Evolutionary conservation across 2,797 vertebrate species (phyloP).

Genomic region (Loriculus beryllinus): DNA sequence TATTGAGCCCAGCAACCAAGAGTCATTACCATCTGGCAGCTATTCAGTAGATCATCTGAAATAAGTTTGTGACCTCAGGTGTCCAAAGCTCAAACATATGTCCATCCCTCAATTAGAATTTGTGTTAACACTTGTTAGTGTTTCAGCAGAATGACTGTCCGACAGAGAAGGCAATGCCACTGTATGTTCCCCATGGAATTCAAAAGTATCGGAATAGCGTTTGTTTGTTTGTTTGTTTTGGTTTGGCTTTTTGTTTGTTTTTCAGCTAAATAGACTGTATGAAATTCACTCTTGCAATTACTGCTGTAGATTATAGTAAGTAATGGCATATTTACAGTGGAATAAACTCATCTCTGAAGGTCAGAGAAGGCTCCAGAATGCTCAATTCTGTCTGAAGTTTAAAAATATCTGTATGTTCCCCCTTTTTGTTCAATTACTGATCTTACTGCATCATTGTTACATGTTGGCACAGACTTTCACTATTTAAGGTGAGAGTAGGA

Average conservation of each 20-base stretch:
- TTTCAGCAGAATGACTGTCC: neutral
- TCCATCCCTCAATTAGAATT: neutral
- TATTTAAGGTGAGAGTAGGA: neutral
- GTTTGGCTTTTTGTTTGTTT: neutral
- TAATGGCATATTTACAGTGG: neutral
- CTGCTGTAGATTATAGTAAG: neutral
- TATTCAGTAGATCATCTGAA: neutral
- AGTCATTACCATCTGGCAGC: neutral
- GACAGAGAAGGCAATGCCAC: neutral
- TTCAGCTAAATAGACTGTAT: neutral
- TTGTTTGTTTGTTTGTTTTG: neutral
- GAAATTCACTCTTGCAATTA: neutral
- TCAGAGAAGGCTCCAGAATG: neutral
- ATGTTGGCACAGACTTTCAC: neutral
- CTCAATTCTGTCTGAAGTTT: neutral
- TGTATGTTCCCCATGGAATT: neutral
- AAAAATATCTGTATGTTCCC: neutral
- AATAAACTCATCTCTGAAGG: neutral
- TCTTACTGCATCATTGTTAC: neutral
- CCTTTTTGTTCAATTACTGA: neutral
- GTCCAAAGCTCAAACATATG: neutral
- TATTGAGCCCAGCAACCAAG: neutral
- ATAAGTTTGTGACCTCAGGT: neutral
- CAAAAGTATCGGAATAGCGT: neutral
- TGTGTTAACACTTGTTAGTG: neutral